Percentiles rank a stretch among this genome's conserved stretches.
Conservation (phyloP, 2,113 vertebrate species). For the Catharus fuscescens region DNA sequence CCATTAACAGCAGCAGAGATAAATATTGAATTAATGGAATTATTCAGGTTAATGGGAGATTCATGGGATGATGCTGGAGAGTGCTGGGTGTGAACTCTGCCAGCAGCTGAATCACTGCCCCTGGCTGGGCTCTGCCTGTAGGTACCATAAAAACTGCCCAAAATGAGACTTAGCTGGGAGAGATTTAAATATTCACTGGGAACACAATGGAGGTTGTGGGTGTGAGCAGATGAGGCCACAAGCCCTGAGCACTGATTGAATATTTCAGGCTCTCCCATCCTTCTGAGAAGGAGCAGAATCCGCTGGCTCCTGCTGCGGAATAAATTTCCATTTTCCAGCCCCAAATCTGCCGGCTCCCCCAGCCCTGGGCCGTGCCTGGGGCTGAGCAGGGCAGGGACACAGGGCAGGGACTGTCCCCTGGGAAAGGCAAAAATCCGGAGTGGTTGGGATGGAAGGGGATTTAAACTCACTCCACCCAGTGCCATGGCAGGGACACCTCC, state of each 20-base stretch:
- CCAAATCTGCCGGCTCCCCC: not conserved
- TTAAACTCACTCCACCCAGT: not conserved
- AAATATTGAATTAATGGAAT: slow-evolving; percentile 65
- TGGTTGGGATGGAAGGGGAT: not conserved
- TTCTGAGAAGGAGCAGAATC: not conserved
- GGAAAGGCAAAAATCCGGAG: not conserved
- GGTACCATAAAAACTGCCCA: not conserved
- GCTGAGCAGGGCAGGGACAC: not conserved
- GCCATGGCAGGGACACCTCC: not conserved
- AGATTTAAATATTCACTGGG: not conserved
- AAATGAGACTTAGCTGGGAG: not conserved
- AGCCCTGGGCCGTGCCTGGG: not conserved
- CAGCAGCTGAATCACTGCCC: not conserved
- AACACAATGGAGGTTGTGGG: not conserved
- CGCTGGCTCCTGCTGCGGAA: not conserved
- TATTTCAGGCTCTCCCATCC: not conserved
- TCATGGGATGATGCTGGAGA: not conserved
- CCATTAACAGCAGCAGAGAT: slow-evolving; percentile 41
- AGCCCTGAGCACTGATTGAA: not conserved
- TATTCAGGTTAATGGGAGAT: slow-evolving; percentile 36
- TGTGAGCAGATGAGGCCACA: not conserved
- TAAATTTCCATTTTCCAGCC: not conserved
- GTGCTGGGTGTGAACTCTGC: not conserved
- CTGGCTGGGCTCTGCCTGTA: not conserved
- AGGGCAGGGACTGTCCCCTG: not conserved